Evolutionary conservation across 2,113 vertebrate genomes (phyloP).

Genomic region (rat (Rattus norvegicus)): DNA sequence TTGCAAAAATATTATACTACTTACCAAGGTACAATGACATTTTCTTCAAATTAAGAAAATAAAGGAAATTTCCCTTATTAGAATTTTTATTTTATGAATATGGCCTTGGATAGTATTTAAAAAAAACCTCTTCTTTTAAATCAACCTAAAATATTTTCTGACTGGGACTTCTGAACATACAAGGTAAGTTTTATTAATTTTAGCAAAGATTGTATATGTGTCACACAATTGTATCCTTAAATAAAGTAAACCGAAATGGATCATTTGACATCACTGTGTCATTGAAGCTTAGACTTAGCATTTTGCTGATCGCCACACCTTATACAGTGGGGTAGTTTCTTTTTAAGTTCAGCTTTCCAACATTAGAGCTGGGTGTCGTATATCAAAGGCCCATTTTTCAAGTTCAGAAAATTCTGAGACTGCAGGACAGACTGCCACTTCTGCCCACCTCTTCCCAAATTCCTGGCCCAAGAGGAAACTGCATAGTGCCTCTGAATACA

Average conservation of each 20-base stretch:
- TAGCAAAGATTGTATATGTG: slow-evolving; percentile 27
- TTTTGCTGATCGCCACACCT: slow-evolving; percentile 48
- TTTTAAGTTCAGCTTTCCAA: slow-evolving; percentile 32
- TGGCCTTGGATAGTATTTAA: slow-evolving; percentile 75
- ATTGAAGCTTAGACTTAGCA: slow-evolving; percentile 63
- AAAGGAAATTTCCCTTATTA: slow-evolving; percentile 68
- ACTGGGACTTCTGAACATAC: slow-evolving; percentile 60
- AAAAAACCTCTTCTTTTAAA: slow-evolving; percentile 66
- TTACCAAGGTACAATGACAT: slow-evolving; percentile 86
- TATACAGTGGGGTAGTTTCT: slow-evolving; percentile 51
- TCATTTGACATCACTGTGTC: slow-evolving; percentile 73
- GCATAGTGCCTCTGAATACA: too few relatives aligned
- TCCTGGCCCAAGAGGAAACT: too few relatives aligned
- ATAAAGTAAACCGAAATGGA: slow-evolving; percentile 67
- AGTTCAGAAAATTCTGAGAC: too few relatives aligned
- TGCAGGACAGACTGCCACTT: too few relatives aligned
- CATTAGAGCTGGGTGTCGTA: slow-evolving; percentile 48
- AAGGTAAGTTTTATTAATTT: slow-evolving; percentile 73
- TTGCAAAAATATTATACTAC: slow-evolving; percentile 86
- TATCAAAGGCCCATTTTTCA: not conserved
- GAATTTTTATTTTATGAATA: slow-evolving; percentile 61
- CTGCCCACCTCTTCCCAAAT: too few relatives aligned
- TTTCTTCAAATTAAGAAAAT: slow-evolving; percentile 78
- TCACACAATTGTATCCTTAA: slow-evolving; percentile 53
- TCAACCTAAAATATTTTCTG: slow-evolving; percentile 56